Evolutionary conservation across 2,797 vertebrate genomes (phyloP).

Genomic region (Merluccius polli): DNA sequence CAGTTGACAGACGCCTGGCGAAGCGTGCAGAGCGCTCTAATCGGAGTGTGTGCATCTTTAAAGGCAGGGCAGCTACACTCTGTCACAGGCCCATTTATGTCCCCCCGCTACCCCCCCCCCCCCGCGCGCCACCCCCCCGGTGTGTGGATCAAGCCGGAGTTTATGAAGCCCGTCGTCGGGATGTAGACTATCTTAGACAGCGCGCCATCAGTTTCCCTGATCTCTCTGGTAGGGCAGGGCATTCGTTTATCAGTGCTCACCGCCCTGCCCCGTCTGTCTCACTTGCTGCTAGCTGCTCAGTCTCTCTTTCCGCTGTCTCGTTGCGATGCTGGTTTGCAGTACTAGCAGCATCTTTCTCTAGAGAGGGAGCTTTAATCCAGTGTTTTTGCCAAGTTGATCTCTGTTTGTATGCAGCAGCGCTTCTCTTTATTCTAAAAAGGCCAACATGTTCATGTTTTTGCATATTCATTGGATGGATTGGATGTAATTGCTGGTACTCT

Average conservation of each 20-base stretch:
- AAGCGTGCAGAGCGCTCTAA: constrained; percentile 50
- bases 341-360: background rate
- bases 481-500: background rate
- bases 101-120: no score
- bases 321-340: background rate
- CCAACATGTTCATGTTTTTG: background rate
- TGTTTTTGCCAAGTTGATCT: background rate
- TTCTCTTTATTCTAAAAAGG: background rate
- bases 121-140: no score
- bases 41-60: constrained; percentile 41
- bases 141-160: no score
- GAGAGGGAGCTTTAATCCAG: background rate
- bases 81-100: constrained; percentile 7
- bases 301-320: background rate
- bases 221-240: no score
- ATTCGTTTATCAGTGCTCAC: no score
- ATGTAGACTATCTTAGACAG: no score
- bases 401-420: background rate
- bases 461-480: background rate
- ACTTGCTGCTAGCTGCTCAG: no score
- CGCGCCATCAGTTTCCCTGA: no score
- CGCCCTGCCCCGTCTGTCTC: no score
- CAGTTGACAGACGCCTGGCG: constrained; percentile 31
- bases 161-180: no score
- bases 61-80: constrained; percentile 32